Conservation (phyloP, 2,888 invertebrate species). For the Serripes groenlandicus region DNA sequence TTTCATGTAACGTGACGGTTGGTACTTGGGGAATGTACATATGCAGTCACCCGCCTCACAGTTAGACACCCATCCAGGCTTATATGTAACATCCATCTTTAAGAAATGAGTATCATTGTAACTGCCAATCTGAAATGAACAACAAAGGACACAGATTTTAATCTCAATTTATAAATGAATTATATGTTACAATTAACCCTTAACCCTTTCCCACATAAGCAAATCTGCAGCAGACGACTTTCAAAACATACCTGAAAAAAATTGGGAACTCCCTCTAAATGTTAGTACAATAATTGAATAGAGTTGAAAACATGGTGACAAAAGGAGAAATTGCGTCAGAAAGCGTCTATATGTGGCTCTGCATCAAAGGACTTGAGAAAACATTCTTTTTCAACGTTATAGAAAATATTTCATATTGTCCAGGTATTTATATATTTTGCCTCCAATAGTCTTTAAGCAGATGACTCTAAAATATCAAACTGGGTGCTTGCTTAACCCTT, state of each 20-base stretch:
- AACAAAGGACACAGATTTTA: not conserved
- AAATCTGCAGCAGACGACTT: not conserved
- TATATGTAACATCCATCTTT: constrained; percentile 79
- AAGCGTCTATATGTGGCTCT: too few species aligned
- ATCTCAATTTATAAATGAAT: too few species aligned
- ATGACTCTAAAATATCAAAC: too few species aligned
- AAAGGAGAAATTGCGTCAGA: too few species aligned
- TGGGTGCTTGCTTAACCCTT: too few species aligned
- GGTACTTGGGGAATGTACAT: constrained; percentile 75
- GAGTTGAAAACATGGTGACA: too few species aligned
- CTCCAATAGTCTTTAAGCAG: too few species aligned
- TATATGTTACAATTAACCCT: not conserved
- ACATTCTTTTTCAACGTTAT: too few species aligned
- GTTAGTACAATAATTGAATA: too few species aligned
- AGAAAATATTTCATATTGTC: too few species aligned
- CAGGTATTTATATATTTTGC: too few species aligned
- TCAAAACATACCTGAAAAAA: not conserved
- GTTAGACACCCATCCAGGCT: constrained; percentile 71
- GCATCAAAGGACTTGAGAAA: too few species aligned
- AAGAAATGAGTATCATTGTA: constrained; percentile 83
- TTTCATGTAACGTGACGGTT: constrained; percentile 80
- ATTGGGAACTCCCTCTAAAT: not conserved
- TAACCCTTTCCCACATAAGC: not conserved
- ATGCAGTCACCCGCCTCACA: constrained; percentile 72
- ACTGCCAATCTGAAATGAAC: constrained; percentile 80